Conservation (phyloP, 2,797 vertebrate genomes). For the Odontamblyopus lacepedii region DNA sequence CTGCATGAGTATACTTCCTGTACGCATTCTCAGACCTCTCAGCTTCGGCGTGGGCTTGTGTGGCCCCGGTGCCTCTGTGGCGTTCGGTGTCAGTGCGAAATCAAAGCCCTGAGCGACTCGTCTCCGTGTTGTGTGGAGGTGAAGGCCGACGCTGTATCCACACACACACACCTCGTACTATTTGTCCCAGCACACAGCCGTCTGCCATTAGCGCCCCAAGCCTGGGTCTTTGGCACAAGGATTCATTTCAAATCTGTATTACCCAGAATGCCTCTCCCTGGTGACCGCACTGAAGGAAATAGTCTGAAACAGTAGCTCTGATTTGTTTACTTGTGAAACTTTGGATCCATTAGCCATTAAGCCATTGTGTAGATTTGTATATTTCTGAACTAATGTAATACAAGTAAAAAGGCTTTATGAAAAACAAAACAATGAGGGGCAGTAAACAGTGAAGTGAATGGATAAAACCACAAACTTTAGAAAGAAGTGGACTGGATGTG, state of each 20-base stretch:
- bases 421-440: neutral
- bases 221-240: conserved; percentile 27
- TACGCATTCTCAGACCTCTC: neutral
- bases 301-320: conserved; percentile 22
- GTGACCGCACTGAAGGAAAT: conserved; percentile 33
- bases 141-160: conserved; percentile 12
- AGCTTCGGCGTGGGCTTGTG: conserved; percentile 5
- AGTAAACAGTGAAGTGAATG: neutral
- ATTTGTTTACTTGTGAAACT: conserved; percentile 7
- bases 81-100: conserved; percentile 26
- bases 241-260: conserved; percentile 44
- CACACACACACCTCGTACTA: conserved; percentile 31
- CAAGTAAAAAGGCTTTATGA: neutral
- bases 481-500: no score
- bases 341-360: neutral
- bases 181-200: conserved; percentile 20
- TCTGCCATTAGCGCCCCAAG: conserved; percentile 38
- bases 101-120: conserved; percentile 25
- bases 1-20: neutral
- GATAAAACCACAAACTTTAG: no score
- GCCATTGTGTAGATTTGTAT: neutral
- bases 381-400: neutral
- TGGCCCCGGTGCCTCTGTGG: conserved; percentile 6
- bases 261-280: conserved; percentile 19
- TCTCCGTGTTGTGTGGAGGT: conserved; percentile 12